A percentile compares a stretch with the other conserved stretches of the same genome.
Evolutionary conservation across 2,797 vertebrate genomes (phyloP).

Genomic region (Sarcophilus harrisii): DNA sequence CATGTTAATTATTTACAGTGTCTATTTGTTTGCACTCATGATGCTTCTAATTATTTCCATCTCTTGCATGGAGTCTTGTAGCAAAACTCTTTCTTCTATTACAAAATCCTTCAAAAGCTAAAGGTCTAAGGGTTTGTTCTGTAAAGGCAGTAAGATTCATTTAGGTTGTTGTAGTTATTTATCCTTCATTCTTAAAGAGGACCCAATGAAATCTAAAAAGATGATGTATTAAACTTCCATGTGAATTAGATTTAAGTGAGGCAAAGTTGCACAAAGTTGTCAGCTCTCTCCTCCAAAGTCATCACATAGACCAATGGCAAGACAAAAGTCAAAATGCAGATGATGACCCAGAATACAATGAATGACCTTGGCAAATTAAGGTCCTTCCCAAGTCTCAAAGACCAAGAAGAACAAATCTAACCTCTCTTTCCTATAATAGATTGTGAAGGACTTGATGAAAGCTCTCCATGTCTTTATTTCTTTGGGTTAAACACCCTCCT

Average conservation of each 20-base stretch:
- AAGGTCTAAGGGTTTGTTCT: neutral
- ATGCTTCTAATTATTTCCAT: neutral
- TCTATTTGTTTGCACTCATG: neutral
- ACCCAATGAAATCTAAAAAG: neutral
- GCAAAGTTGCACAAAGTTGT: neutral
- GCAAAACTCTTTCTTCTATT: neutral
- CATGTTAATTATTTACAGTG: neutral
- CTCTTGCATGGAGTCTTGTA: neutral
- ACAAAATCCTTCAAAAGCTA: neutral
- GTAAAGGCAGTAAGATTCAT: neutral
- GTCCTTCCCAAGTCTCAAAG: neutral
- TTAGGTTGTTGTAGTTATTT: neutral
- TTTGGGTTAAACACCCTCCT: neutral
- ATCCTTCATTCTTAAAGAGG: neutral
- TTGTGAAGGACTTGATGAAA: neutral
- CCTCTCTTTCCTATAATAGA: neutral
- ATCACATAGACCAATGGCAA: neutral
- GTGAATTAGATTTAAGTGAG: neutral
- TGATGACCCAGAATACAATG: neutral
- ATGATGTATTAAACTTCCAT: neutral
- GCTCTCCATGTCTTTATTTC: neutral
- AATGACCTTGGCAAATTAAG: neutral
- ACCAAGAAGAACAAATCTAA: neutral
- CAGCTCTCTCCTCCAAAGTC: neutral
- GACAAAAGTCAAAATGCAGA: neutral